Conservation (phyloP, 2,113 vertebrate species). For the Nestor notabilis region DNA sequence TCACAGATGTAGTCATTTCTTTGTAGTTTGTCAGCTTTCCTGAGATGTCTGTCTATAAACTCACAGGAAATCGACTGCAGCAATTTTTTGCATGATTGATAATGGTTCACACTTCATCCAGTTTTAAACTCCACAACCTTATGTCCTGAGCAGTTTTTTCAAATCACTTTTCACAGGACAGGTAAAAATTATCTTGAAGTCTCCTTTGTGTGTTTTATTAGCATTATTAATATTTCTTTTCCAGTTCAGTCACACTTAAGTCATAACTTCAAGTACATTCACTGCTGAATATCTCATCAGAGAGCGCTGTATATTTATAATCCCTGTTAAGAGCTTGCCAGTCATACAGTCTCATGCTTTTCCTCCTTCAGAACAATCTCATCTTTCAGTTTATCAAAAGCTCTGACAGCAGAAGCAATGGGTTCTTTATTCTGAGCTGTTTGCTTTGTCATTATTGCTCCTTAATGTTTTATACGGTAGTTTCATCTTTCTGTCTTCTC, state of each 20-base stretch:
- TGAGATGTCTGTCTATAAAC: conserved; percentile 2
- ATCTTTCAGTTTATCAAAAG: conserved; percentile 14
- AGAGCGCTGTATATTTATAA: not conserved
- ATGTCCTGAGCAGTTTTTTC: not conserved
- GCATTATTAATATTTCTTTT: conserved; percentile 15
- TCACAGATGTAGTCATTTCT: not conserved
- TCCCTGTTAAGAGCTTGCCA: not conserved
- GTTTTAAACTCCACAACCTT: not conserved
- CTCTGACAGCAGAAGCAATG: not conserved
- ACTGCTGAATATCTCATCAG: not conserved
- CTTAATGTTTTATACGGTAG: not conserved
- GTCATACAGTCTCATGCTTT: not conserved
- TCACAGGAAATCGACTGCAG: not conserved
- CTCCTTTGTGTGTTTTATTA: conserved; percentile 5
- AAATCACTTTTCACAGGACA: not conserved
- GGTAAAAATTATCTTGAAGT: not conserved
- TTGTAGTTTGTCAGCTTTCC: not conserved
- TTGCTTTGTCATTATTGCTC: not conserved
- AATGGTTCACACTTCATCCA: not conserved
- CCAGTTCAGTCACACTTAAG: not conserved
- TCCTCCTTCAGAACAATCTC: not conserved
- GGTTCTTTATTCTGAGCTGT: not conserved
- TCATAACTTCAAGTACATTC: not conserved
- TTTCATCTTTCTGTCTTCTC: not conserved
- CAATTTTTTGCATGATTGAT: conserved; percentile 1